A percentile compares a stretch with the other conserved stretches of the same genome.
phyloP scores from a whole-genome alignment of 2,113 vertebrate species.

The Equus przewalskii region DNA sequence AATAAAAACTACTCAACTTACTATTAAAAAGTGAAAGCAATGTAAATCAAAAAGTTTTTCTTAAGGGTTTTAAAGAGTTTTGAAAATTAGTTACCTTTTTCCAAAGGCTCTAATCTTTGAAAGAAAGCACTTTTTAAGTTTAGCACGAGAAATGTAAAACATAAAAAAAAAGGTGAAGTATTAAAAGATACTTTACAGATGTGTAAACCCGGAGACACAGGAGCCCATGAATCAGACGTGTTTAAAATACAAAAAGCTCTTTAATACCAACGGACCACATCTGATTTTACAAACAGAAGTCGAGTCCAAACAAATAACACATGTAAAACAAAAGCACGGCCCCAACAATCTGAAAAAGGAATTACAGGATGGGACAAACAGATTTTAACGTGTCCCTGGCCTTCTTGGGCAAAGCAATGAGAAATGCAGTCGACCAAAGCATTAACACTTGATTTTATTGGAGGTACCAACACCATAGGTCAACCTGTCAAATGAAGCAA shows the following conservation, averaged over 20 bases:
- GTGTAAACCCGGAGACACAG: background rate
- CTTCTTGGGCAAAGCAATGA: conserved; percentile 44
- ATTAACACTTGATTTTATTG: conserved; percentile 55
- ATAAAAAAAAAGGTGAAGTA: background rate
- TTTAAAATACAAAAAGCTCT: conserved; percentile 42
- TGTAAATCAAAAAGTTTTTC: background rate
- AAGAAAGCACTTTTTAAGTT: conserved; percentile 42
- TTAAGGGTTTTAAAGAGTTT: background rate
- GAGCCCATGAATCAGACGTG: background rate
- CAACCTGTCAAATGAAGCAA: conserved; percentile 65
- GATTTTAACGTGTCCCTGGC: conserved; percentile 13
- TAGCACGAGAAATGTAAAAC: background rate
- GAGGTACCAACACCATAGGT: conserved; percentile 54
- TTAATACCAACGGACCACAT: background rate
- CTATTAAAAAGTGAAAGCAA: conserved; percentile 52
- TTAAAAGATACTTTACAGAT: background rate
- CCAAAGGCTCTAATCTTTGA: background rate
- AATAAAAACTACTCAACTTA: conserved; percentile 28
- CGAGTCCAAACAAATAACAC: conserved; percentile 16
- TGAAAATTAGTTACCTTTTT: conserved; percentile 43
- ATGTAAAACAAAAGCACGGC: background rate
- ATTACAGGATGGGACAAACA: background rate
- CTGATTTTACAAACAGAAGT: background rate
- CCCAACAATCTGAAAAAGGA: background rate
- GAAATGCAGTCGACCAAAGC: conserved; percentile 55